A percentile compares a stretch with the other conserved stretches of the same genome.
Evolutionary conservation across 1,140 invertebrate genomes (phyloP).

Genomic region (Trachymyrmex cornetzi): DNA sequence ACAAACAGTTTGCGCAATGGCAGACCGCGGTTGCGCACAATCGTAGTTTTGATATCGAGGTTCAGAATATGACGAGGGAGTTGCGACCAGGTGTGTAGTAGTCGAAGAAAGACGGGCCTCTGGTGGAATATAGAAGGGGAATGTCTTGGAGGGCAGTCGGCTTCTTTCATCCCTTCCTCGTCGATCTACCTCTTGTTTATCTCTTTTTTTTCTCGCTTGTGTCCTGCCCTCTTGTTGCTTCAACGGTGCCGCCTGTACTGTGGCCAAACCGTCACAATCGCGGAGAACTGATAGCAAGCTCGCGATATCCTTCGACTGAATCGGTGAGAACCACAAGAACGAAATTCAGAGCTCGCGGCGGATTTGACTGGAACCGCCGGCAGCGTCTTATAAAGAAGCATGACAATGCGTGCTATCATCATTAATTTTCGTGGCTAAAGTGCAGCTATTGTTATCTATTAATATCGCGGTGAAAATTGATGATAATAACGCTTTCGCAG

Average conservation of each 20-base stretch:
- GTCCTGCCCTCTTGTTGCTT: slow-evolving; percentile 65
- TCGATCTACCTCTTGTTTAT: slow-evolving; percentile 70
- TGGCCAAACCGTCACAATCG: slow-evolving; percentile 58
- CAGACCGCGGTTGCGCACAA: slow-evolving; percentile 26
- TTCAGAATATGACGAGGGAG: slow-evolving; percentile 67
- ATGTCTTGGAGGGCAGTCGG: slow-evolving; percentile 77
- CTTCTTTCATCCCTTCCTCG: slow-evolving; percentile 79
- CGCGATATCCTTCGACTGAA: slow-evolving; percentile 28
- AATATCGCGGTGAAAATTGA: slow-evolving; percentile 56
- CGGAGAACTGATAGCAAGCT: slow-evolving; percentile 68
- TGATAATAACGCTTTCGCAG: slow-evolving; percentile 64
- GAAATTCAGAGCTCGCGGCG: slow-evolving; percentile 38
- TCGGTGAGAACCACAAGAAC: slow-evolving; percentile 39
- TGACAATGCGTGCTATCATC: slow-evolving; percentile 54
- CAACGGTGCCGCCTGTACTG: slow-evolving; percentile 28
- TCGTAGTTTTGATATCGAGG: slow-evolving; percentile 71
- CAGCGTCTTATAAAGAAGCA: background rate
- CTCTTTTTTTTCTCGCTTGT: slow-evolving; percentile 76
- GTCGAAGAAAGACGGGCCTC: slow-evolving; percentile 65
- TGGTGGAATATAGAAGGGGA: slow-evolving; percentile 48
- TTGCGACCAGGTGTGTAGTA: slow-evolving; percentile 77
- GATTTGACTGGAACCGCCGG: background rate
- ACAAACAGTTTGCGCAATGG: slow-evolving; percentile 46
- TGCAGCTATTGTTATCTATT: slow-evolving; percentile 19
- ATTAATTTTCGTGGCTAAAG: slow-evolving; percentile 52